phyloP scores from a whole-genome alignment of 2,113 vertebrate genomes.

The Chaenogobius annularis region DNA sequence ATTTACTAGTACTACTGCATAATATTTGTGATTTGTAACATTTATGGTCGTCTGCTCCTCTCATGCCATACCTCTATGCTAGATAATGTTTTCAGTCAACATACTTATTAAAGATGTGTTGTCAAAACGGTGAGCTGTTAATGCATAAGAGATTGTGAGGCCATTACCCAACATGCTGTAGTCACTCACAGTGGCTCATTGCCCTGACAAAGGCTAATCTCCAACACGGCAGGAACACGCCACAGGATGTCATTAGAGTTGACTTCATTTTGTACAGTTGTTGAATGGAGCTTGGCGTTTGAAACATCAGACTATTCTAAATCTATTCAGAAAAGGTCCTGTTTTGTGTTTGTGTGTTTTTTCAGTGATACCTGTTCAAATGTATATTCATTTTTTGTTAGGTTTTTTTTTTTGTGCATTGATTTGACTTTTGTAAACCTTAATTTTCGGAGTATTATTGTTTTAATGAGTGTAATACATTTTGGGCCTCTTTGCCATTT shows the following conservation, averaged over 20 bases:
- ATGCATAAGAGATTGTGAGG: background rate
- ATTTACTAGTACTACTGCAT: background rate
- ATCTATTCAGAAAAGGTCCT: too few species aligned
- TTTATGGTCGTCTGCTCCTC: background rate
- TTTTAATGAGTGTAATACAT: too few species aligned
- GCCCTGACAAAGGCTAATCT: slow-evolving; percentile 7
- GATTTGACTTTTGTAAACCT: too few species aligned
- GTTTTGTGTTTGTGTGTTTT: too few species aligned
- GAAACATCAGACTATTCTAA: too few species aligned
- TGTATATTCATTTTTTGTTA: too few species aligned
- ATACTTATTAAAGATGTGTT: background rate
- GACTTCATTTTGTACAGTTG: background rate
- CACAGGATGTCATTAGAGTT: slow-evolving; percentile 3
- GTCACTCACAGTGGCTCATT: slow-evolving; percentile 2
- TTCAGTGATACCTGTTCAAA: too few species aligned
- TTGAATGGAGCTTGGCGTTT: background rate
- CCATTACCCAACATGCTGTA: background rate
- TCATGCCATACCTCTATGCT: too few species aligned
- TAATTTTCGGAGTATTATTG: too few species aligned
- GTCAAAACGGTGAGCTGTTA: background rate
- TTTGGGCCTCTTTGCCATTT: too few species aligned
- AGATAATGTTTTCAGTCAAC: background rate
- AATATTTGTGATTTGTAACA: background rate
- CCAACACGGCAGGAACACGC: background rate
- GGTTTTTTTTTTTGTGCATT: too few species aligned